Percentiles rank a stretch among this genome's conserved stretches.
Evolutionary conservation across 2,797 vertebrate species (phyloP).

Genomic region (Rhynchonycteris naso): DNA sequence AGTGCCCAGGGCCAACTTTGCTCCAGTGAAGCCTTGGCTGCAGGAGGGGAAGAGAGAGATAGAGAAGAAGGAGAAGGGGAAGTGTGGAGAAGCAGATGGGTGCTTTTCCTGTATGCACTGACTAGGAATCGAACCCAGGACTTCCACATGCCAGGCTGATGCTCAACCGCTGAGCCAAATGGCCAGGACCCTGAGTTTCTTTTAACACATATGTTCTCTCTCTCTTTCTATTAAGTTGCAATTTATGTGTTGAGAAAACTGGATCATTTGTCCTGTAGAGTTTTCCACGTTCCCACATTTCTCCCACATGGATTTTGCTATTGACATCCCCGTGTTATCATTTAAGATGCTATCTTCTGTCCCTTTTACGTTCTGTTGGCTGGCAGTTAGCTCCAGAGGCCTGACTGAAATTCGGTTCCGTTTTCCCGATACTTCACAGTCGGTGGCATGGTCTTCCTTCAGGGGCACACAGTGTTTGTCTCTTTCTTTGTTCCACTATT

Average conservation of each 20-base stretch:
- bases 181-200: not conserved
- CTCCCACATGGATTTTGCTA: not conserved
- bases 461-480: not conserved
- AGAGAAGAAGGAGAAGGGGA: no score
- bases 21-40: no score
- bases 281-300: not conserved
- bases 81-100: no score
- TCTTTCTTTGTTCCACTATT: not conserved
- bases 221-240: not conserved
- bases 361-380: not conserved
- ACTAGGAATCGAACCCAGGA: no score
- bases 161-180: no score
- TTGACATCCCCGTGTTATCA: not conserved
- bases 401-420: not conserved
- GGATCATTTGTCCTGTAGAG: not conserved
- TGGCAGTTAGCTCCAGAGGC: not conserved
- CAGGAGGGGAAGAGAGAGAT: no score
- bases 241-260: not conserved
- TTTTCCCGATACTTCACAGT: not conserved
- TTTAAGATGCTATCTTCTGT: not conserved
- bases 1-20: no score
- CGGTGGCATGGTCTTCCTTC: not conserved
- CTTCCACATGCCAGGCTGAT: no score
- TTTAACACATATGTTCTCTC: not conserved
- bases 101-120: no score